Base-by-base conservation (phyloP, 2,797 vertebrate species). In the Periophthalmus magnuspinnatus region DNA sequence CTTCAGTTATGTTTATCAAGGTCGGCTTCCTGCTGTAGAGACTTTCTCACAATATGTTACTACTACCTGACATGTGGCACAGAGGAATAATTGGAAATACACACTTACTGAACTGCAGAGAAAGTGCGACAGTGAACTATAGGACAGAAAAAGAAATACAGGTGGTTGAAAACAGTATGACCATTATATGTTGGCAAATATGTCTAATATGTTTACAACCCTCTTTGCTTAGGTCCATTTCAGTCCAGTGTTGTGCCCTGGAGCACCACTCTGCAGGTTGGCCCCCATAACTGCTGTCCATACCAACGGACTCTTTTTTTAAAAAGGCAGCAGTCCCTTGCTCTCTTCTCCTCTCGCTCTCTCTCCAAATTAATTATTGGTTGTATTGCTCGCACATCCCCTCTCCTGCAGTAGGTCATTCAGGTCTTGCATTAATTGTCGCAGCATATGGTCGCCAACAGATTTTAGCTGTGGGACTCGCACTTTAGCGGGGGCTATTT, bases 371-470 rank as follows among this genome's bases (percentile, higher is more conserved):
- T 93, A 93, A 94, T 94, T 93, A 93, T 90, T 92, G 89, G 90
- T 93, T 93, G 82, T 90, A 86, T 89, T 79, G 79, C 88, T 83
- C 48, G 68, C 81, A 55, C 81, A 78, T 92, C 91, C 88, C 91
- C 89, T 93, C 90, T 93, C 90, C 89, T 86, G 95, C 93, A 93
- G 94, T 93, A 96, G 97, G 96, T 98, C 96, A 95, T 85, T 88
- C 92, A 95, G 95, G 96, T 92, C 95, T 93, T 93, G 95, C 96
- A 96, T 97, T 98, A 97, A 98, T 98, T 97, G 96, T 94, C 86
- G 90, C 90, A 97, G 95, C 97, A 99, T 98, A 98, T 97, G 96
- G 96, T 96, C 94, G 94, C 94, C 94, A 96, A 95, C 95, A 97
- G 96, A 96, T 95, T 96, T 95, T 94, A 96, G 97, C 95, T 95